phyloP scores from a whole-genome alignment of 2,113 vertebrate genomes.

The Gavialis gangeticus region DNA sequence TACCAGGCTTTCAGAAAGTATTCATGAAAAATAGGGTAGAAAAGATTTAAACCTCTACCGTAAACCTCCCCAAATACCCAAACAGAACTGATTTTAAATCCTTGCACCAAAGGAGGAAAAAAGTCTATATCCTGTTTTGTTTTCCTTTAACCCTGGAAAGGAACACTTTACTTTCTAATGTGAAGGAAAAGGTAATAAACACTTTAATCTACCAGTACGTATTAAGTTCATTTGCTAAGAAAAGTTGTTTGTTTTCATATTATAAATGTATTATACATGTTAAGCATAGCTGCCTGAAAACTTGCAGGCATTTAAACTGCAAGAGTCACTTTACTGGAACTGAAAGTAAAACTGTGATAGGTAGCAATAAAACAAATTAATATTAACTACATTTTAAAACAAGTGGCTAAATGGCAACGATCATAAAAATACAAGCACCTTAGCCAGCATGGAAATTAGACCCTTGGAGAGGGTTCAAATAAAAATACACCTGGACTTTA shows the following conservation, averaged over 20 bases:
- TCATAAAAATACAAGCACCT: not conserved
- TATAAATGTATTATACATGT: not conserved
- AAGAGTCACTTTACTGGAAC: not conserved
- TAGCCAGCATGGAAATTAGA: not conserved
- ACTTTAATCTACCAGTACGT: not conserved
- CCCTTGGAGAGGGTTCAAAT: not conserved
- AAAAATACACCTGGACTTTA: not conserved
- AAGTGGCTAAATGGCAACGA: not conserved
- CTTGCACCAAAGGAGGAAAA: not conserved
- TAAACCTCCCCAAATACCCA: fast-evolving
- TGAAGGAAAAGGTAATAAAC: not conserved
- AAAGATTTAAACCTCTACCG: not conserved
- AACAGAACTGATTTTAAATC: not conserved
- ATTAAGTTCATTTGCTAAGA: not conserved
- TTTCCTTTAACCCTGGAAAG: not conserved
- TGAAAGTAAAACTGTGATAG: not conserved
- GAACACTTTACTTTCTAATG: not conserved
- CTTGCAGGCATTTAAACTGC: not conserved
- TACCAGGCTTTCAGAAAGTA: not conserved
- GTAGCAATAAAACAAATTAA: not conserved
- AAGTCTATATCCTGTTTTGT: not conserved
- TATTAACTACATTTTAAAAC: not conserved
- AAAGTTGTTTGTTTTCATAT: not conserved
- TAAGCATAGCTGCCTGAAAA: not conserved
- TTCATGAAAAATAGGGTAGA: not conserved